These are phyloP conservation scores for Tetraneura akinire DNA, from an alignment of 1,140 invertebrate genomes.

Conservation along the genomic window DNA sequence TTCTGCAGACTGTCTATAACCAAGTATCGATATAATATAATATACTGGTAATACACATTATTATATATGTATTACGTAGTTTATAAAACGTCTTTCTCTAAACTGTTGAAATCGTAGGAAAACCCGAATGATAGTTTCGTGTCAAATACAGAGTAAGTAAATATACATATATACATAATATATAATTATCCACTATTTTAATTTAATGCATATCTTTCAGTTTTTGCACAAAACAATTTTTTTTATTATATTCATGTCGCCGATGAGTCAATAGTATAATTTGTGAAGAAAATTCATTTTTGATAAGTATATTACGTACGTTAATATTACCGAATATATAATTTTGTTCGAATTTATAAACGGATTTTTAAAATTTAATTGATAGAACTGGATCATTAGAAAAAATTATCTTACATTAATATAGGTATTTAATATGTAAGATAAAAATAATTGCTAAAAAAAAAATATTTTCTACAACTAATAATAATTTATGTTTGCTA, in stretches of 20 bases:
- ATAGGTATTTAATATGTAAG: too few relatives aligned
- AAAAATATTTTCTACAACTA: not conserved
- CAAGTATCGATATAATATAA: not conserved
- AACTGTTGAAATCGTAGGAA: not conserved
- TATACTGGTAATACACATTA: not conserved
- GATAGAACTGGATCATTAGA: not conserved
- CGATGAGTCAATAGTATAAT: too few relatives aligned
- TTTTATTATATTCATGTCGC: too few relatives aligned
- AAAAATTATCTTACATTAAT: not conserved
- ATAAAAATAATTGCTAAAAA: not conserved
- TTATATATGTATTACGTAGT: not conserved
- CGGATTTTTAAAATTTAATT: too few relatives aligned
- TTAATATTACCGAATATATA: too few relatives aligned
- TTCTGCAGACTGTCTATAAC: not conserved
- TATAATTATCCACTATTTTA: too few relatives aligned
- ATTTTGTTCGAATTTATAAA: too few relatives aligned
- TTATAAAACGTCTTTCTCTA: not conserved
- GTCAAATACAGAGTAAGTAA: not conserved
- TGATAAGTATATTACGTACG: too few relatives aligned
- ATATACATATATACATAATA: too few relatives aligned
- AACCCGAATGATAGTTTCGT: not conserved
- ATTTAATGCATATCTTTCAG: too few relatives aligned
- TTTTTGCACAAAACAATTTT: too few relatives aligned
- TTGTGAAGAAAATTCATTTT: too few relatives aligned
- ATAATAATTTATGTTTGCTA: not conserved